Percentiles rank a stretch among this genome's conserved stretches.
Conservation (phyloP, 2,888 invertebrate species). For the Tethea ocularis region DNA sequence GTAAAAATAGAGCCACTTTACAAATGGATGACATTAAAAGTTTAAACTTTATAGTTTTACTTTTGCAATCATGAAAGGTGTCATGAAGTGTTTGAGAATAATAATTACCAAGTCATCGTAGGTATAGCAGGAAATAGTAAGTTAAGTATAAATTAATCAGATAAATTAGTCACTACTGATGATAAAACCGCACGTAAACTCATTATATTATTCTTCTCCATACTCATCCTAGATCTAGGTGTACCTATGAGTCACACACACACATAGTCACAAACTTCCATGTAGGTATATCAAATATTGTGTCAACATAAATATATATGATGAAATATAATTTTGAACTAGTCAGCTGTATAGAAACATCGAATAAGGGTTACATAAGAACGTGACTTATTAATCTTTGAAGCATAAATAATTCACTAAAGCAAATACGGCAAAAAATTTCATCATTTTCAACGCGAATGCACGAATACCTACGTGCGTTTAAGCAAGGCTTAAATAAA, state of each 20-base stretch:
- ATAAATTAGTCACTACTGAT: background rate
- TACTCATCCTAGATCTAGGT: slow-evolving; percentile 2
- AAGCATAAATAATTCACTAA: background rate
- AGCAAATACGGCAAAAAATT: background rate
- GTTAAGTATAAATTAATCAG: background rate
- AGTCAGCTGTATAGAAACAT: background rate
- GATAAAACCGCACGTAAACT: slow-evolving; percentile 1
- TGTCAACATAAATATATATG: background rate
- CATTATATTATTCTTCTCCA: background rate
- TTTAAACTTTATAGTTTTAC: background rate
- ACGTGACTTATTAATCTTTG: slow-evolving; percentile 11
- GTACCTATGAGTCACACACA: background rate
- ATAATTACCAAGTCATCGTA: background rate
- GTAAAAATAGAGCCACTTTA: slow-evolving; percentile 4
- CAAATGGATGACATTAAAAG: slow-evolving; percentile 3
- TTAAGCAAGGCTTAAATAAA: background rate
- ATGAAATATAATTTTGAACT: background rate
- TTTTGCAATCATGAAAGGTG: background rate
- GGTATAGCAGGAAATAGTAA: background rate
- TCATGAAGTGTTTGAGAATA: background rate
- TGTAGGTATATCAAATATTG: background rate
- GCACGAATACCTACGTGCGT: background rate
- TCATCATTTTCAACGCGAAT: background rate
- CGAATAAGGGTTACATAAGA: slow-evolving; percentile 11
- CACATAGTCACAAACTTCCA: background rate